Percentiles rank a stretch among this genome's conserved stretches.
Evolutionary conservation across 2,113 vertebrate genomes (phyloP).

Genomic region (Hystrix brachyura): DNA sequence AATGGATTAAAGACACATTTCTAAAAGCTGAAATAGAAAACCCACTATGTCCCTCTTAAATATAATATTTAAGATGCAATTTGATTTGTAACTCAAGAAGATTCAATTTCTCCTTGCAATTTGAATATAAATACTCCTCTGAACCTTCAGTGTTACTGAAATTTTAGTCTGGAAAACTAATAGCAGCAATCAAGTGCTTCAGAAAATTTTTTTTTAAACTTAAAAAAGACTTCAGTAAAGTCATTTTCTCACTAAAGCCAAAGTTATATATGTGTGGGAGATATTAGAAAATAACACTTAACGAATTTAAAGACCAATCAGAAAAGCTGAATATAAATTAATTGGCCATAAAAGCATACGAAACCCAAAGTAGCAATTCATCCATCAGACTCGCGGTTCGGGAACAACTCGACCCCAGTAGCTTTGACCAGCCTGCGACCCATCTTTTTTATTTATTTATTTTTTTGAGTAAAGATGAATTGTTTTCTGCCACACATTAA

Average conservation of each 20-base stretch:
- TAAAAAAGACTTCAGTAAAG: conserved; percentile 49
- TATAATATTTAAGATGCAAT: conserved; percentile 62
- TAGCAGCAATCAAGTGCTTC: conserved; percentile 54
- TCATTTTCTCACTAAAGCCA: neutral
- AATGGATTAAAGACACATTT: conserved; percentile 33
- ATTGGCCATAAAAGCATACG: neutral
- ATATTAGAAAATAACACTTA: conserved; percentile 61
- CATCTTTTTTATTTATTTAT: neutral
- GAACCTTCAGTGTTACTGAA: conserved; percentile 38
- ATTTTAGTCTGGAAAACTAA: conserved; percentile 64
- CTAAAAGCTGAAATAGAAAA: conserved; percentile 55
- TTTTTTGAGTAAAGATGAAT: neutral
- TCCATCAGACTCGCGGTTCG: neutral
- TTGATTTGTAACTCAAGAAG: conserved; percentile 39
- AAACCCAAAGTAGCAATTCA: neutral
- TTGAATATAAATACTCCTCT: conserved; percentile 70
- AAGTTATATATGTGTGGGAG: neutral
- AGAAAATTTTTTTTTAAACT: conserved; percentile 56
- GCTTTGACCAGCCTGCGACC: neutral
- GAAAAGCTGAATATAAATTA: conserved; percentile 31
- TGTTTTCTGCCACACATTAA: neutral
- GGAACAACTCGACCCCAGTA: neutral
- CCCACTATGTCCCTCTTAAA: conserved; percentile 18
- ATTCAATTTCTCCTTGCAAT: conserved; percentile 35
- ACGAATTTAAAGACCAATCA: conserved; percentile 35